A percentile compares a stretch with the other conserved stretches of the same genome.
Evolutionary conservation across 2,113 vertebrate species (phyloP).

Genomic region (Pachycephala philippinensis): DNA sequence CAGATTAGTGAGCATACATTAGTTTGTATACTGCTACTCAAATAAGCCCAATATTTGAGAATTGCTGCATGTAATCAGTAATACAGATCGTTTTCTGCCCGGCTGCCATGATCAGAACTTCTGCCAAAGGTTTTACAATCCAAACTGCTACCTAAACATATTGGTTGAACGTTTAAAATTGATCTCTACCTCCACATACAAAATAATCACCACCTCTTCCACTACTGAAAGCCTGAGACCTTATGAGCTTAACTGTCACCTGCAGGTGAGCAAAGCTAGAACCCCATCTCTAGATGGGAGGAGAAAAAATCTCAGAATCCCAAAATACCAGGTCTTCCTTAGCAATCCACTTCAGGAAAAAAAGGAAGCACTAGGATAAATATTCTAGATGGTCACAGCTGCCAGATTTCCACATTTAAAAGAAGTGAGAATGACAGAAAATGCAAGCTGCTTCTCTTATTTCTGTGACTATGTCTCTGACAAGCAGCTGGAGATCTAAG

Average conservation of each 20-base stretch:
- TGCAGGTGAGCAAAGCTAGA: not conserved
- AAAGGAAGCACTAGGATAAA: not conserved
- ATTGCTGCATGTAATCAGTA: not conserved
- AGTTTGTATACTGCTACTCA: not conserved
- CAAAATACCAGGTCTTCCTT: not conserved
- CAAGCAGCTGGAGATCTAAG: not conserved
- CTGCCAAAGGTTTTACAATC: not conserved
- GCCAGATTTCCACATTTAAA: not conserved
- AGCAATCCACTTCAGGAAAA: not conserved
- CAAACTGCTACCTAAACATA: not conserved
- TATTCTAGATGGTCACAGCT: not conserved
- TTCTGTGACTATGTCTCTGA: not conserved
- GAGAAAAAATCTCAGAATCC: not conserved
- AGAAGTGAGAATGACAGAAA: not conserved
- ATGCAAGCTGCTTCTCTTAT: not conserved
- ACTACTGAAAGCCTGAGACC: not conserved
- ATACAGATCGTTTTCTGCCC: not conserved
- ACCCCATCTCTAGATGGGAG: rapidly evolving
- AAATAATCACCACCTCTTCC: not conserved
- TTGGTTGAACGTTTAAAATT: not conserved
- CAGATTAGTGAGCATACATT: not conserved
- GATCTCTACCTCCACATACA: not conserved
- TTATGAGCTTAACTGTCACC: not conserved
- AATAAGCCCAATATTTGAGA: not conserved
- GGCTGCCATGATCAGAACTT: not conserved